Base-by-base conservation (phyloP, 2,797 vertebrate species). In the Pogoniulus pusillus region DNA sequence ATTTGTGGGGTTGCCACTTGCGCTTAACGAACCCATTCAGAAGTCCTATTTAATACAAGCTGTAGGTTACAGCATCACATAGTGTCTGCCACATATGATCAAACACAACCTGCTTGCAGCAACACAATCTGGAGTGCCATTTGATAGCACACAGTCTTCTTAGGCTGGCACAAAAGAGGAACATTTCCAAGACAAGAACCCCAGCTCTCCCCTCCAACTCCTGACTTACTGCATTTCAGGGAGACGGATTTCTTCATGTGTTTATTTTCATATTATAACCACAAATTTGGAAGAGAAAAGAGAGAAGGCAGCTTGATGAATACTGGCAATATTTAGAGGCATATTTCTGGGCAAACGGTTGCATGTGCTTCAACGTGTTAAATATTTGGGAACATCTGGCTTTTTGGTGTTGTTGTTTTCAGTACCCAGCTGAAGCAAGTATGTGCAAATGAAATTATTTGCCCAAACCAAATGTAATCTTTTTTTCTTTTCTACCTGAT, bases 211-310 rank as follows among this genome's bases (percentile, higher is more conserved):
- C 71, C 66, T 85, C 65, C 39, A 69, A 85, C 41, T 81, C 78
- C 63, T 32, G 39, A 64, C 70, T 90, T 80, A 83, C 39, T 64
- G 76, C 55, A 82, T 94, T 94, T 89, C 82, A 93, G 74, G 34
- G 41, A 89, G 37, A 90, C 8, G 30, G 89, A 81, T 85, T 89
- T 79, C 76, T 94, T 92, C 78, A 83, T 4, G 7, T 85, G 79
- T 78, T 94, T 94, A 76, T 75, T 94, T 94, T 94, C 89, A 89
- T 89, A 86, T 94, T 83, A 93, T 26, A 90, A 85, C 91, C 91
- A 75, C 82, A 83, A 62, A 83, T 89, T 94, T 91, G 82, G 91
- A 96, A 89, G 41, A 86, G 89, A 88, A 93, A 66, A 70, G 71
- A 90, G 55, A 92, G 82, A 75, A 85, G 53, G 86, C 79, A 96